Conservation (phyloP, 2,797 vertebrate genomes). For the Echeneis naucrates region DNA sequence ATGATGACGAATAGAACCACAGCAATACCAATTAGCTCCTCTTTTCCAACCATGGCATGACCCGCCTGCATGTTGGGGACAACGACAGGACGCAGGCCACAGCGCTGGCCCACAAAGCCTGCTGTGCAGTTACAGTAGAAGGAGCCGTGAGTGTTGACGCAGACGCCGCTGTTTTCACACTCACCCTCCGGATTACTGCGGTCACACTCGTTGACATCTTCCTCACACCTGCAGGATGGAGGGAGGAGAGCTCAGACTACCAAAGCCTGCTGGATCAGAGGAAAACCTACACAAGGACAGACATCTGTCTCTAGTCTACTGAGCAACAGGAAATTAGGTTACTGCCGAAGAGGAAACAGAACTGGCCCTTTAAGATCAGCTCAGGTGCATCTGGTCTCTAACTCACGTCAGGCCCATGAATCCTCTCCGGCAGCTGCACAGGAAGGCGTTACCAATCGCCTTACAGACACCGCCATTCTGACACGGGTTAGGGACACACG, state of each 20-base stretch:
- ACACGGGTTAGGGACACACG: conserved; percentile 95
- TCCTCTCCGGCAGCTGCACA: conserved; percentile 94
- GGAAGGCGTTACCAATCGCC: conserved; percentile 92
- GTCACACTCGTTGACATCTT: conserved; percentile 95
- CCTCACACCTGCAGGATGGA: conserved; percentile 88
- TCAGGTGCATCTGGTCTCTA: conserved; percentile 14
- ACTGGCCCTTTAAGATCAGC: not conserved
- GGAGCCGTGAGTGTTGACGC: conserved; percentile 94
- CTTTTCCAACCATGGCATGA: conserved; percentile 93
- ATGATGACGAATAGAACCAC: conserved; percentile 94
- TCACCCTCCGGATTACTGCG: conserved; percentile 84
- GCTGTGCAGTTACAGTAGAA: conserved; percentile 96
- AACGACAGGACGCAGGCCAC: conserved; percentile 91
- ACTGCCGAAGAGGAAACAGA: no score
- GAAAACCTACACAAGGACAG: not conserved
- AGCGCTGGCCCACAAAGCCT: conserved; percentile 92
- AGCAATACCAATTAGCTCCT: conserved; percentile 95
- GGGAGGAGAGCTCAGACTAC: not conserved
- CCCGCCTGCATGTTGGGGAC: conserved; percentile 98
- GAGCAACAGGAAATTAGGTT: no score
- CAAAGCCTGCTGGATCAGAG: no score
- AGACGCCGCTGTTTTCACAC: conserved; percentile 94
- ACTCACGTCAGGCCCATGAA: conserved; percentile 95
- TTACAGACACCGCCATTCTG: conserved; percentile 92
- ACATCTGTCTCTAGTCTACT: no score